Evolutionary conservation across 2,888 invertebrate species (phyloP).

Genomic region (Ceriagrion tenellum): DNA sequence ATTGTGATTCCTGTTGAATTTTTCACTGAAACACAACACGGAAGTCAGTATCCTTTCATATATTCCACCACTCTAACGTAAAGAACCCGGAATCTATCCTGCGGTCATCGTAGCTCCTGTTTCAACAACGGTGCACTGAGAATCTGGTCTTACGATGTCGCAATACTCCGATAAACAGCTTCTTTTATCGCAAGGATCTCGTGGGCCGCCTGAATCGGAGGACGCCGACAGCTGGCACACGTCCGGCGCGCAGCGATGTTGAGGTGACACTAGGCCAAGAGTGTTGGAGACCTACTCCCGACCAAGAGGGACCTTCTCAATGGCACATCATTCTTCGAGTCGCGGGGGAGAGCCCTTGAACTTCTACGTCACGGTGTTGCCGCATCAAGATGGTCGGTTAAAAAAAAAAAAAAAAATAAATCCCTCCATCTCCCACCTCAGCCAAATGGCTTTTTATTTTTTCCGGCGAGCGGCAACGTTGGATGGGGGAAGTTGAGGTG

Average conservation of each 20-base stretch:
- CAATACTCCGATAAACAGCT: slow-evolving; percentile 7
- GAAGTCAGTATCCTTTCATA: background rate
- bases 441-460: slow-evolving; percentile 39
- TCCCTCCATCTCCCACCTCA: slow-evolving; percentile 34
- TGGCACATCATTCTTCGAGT: slow-evolving; percentile 57
- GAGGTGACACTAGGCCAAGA: slow-evolving; percentile 52
- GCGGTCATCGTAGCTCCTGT: slow-evolving; percentile 38
- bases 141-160: background rate
- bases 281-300: slow-evolving; percentile 14
- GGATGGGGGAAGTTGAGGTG: slow-evolving; percentile 60
- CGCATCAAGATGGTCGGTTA: slow-evolving; percentile 42
- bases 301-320: slow-evolving; percentile 51
- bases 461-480: slow-evolving; percentile 27
- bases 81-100: background rate
- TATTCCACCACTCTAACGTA: background rate
- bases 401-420: slow-evolving; percentile 28
- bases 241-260: slow-evolving; percentile 23
- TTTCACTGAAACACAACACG: background rate
- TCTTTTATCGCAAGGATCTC: background rate
- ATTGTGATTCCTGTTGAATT: background rate
- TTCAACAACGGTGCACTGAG: background rate
- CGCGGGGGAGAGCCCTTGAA: slow-evolving; percentile 43
- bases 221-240: background rate
- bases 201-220: background rate
- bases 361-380: slow-evolving; percentile 43